Evolutionary conservation across 1,140 invertebrate species (phyloP), one percentile per base, ranked within the genome.

Genomic region (Episyrphus balteatus): DNA sequence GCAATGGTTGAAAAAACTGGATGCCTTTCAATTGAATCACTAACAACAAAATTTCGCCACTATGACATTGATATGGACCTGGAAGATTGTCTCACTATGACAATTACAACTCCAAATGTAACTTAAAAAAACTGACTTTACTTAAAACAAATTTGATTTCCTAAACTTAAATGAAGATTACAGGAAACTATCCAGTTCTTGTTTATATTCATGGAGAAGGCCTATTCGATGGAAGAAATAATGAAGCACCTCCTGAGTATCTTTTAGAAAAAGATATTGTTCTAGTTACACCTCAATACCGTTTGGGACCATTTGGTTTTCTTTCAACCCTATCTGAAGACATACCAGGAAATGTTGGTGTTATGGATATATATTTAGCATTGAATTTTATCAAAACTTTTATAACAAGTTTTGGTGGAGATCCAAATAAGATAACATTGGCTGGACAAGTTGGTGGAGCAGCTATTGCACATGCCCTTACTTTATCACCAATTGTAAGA

Each of bases 221-320:
- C 15, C 46, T 68, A 0, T 63, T 58, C 41, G 61, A 65, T 50
- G 65, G 65, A 31, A 65, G 59, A 46, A 62, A 77, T 2, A 78
- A 77, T 44, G 77, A 75, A 1, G 84, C 83, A 50, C 80, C 81
- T 1, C 82, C 84, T 0, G 81, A 86, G 50, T 80, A 80, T 55
- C 63, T 92, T 1, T 69, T 91, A 2, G 83, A 87, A 47, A 73
- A 78, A 46, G 82, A 89, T 51, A 71, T 90, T 0, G 70, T 92
- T 13, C 70, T 91, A 1, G 84, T 92, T 8, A 81, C 82, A 1
- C 70, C 83, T 0, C 90, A 92, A 63, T 92, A 88, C 61, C 78
- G 88, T 61, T 75, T 85, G 39, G 77, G 75, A 13, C 71, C 72
- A 0, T 70, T 76, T 46, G 75, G 75, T 56, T 74, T 76, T 54